phyloP scores from a whole-genome alignment of 1,140 invertebrate genomes.

The Orchestia grillus region DNA sequence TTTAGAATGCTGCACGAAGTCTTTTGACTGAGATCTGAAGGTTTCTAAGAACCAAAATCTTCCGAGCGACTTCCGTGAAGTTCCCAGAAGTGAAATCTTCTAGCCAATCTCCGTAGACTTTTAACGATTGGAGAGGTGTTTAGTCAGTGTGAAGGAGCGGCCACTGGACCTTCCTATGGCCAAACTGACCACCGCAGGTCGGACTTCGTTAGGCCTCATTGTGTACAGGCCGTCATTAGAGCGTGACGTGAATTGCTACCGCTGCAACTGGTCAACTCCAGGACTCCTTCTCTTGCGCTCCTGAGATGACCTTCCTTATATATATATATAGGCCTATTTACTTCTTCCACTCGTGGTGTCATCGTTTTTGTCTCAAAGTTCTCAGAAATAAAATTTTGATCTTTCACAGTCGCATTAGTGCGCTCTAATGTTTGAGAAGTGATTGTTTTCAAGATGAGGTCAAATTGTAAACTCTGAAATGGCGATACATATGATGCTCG shows the following conservation, averaged over 20 bases:
- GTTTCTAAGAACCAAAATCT: slow-evolving; percentile 30
- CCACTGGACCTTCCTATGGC: slow-evolving; percentile 29
- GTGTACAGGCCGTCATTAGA: slow-evolving; percentile 25
- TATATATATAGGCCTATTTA: slow-evolving; percentile 8
- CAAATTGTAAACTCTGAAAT: no score
- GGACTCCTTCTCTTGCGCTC: not conserved
- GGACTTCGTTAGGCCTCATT: slow-evolving; percentile 54
- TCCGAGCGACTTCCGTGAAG: not conserved
- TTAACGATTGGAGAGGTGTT: slow-evolving; percentile 32
- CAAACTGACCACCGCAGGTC: slow-evolving; percentile 18
- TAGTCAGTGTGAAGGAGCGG: slow-evolving; percentile 37
- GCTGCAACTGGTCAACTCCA: slow-evolving; percentile 5
- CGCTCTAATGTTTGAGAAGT: no score
- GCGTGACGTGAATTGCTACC: slow-evolving; percentile 38
- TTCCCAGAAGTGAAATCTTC: slow-evolving; percentile 27
- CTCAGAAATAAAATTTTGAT: not conserved
- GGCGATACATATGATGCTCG: no score
- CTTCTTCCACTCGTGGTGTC: not conserved
- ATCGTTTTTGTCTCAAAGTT: not conserved
- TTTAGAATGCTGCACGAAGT: not conserved
- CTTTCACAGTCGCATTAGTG: no score
- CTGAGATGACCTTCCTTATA: not conserved
- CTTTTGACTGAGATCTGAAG: not conserved
- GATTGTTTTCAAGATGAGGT: no score
- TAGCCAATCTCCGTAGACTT: slow-evolving; percentile 5